Base-by-base conservation (phyloP, 1,140 invertebrate species). In the Cheumatopsyche charites region DNA sequence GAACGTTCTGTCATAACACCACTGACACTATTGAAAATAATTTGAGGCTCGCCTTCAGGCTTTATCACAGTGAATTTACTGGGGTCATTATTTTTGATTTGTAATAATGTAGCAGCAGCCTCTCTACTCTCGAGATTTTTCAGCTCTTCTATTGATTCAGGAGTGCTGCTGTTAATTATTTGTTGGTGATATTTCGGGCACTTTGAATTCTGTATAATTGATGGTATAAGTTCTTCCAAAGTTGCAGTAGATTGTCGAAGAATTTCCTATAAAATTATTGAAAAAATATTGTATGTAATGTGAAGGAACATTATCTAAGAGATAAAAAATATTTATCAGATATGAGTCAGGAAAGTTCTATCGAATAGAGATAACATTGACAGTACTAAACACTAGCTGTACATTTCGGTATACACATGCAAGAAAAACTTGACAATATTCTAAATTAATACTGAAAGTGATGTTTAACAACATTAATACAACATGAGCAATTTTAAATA, bases 81-180 rank as follows among this genome's bases (percentile, higher is more conserved):
- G 25, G 83, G 83, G 70, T 84, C 83, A 77, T 85, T 81, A 75
- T 85, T 84, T 77, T 85, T 85, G 52, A 85, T 85, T 70, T 84
- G 83, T 36, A 85, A 74, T 13, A 85, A 77, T 71, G 83, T 83
- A 19, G 83, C 83, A 42, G 83, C 83, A 72, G 83, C 83, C 76
- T 84, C 82, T 70, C 83, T 78, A 72, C 83, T 84, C 77, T 85
- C 83, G 29, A 84, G 75, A 65, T 84, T 83, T 72, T 85, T 85
- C 82, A 84, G 83, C 73, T 85, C 83, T 49, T 85, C 83, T 9
- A 83, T 85, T 0, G 83, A 84, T 75, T 85, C 83, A 15, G 83
- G 83, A 7, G 82, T 81, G 21, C 82, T 83, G 43, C 81, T 79
- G 75, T 83, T 82, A 4, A 77, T 77, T 73, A 82, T 82, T 42